Evolutionary conservation across 2,888 invertebrate genomes (phyloP).

Genomic region (Automeris io): DNA sequence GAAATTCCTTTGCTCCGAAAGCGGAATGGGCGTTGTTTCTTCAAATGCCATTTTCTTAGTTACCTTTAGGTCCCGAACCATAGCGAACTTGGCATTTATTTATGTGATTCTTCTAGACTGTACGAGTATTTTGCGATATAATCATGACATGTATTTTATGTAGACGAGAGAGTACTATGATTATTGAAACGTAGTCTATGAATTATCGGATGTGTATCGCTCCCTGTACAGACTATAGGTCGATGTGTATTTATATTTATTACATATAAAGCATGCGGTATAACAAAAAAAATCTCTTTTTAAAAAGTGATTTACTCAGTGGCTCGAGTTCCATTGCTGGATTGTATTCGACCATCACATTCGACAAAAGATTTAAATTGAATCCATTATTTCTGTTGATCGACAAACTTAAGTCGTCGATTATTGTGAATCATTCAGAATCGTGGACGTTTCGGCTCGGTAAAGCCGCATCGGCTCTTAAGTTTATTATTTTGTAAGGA

Average conservation of each 20-base stretch:
- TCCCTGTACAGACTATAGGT: constrained; percentile 55
- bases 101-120: constrained; percentile 68
- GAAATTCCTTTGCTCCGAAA: constrained; percentile 13
- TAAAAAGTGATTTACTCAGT: constrained; percentile 60
- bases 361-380: constrained; percentile 31
- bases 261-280: constrained; percentile 46
- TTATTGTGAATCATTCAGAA: constrained; percentile 46
- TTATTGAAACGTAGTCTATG: constrained; percentile 55
- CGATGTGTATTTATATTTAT: constrained; percentile 59
- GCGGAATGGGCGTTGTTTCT: constrained; percentile 37
- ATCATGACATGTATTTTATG: constrained; percentile 66
- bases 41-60: constrained; percentile 73
- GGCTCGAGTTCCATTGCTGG: constrained; percentile 73
- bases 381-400: constrained; percentile 8
- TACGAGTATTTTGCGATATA: constrained; percentile 64
- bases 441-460: constrained; percentile 40
- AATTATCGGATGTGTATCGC: constrained; percentile 42
- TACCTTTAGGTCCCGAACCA: constrained; percentile 70
- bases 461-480: constrained; percentile 29
- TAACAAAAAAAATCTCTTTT: constrained; percentile 51
- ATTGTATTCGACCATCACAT: constrained; percentile 55
- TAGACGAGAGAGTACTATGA: constrained; percentile 55
- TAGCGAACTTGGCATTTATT: constrained; percentile 75
- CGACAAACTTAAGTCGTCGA: constrained; percentile 20
- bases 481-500: constrained; percentile 59